These are phyloP conservation scores for Tetramorium simillimum DNA, from an alignment of 1,140 invertebrate genomes.

Conservation along the genomic window DNA sequence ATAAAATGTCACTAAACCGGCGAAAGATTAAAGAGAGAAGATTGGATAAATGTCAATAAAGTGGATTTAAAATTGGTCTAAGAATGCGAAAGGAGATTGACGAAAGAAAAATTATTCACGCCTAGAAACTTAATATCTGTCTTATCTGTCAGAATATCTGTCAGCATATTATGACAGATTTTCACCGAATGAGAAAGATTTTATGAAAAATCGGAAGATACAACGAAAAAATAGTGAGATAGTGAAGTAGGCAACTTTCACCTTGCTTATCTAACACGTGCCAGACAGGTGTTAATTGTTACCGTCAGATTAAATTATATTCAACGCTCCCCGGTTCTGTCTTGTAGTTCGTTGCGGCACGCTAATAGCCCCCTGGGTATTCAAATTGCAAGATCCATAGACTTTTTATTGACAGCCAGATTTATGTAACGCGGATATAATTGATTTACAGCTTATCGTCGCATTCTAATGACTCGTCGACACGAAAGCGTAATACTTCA, in stretches of 20 bases:
- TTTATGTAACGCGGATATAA: constrained; percentile 24
- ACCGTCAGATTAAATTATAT: constrained; percentile 64
- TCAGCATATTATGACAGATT: no score
- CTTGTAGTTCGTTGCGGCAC: background rate
- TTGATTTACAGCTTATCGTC: constrained; percentile 4
- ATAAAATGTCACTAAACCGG: background rate
- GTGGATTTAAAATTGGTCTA: background rate
- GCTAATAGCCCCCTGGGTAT: constrained; percentile 23
- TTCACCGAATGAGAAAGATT: background rate
- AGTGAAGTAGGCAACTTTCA: constrained; percentile 60
- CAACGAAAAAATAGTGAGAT: constrained; percentile 40
- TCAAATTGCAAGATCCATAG: constrained; percentile 24
- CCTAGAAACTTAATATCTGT: background rate
- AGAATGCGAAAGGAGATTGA: background rate
- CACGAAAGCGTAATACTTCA: background rate
- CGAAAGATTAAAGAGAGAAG: background rate
- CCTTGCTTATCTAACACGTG: constrained; percentile 67
- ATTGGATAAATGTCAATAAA: background rate
- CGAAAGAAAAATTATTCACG: background rate
- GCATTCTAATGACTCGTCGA: background rate
- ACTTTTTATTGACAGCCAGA: constrained; percentile 1
- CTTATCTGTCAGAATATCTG: no score
- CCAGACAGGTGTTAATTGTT: constrained; percentile 67
- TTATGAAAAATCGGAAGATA: constrained; percentile 4
- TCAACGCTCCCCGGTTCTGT: constrained; percentile 15